Conservation (phyloP, 2,888 invertebrate species). For the Choreutis nemorana region DNA sequence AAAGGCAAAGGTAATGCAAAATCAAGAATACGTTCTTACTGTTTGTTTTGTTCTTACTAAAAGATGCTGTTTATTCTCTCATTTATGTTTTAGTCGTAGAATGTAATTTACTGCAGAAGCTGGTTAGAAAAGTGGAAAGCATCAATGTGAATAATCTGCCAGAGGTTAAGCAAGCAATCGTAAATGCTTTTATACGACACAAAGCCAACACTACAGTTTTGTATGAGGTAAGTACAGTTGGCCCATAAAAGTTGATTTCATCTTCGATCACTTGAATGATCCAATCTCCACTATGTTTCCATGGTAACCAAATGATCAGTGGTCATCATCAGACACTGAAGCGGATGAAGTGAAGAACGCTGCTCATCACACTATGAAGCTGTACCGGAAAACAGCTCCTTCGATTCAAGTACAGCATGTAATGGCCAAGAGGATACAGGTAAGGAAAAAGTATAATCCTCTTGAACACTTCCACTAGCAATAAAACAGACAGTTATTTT, state of each 20-base stretch:
- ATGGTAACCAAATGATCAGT: constrained; percentile 13
- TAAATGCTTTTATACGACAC: constrained; percentile 23
- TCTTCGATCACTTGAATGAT: no score
- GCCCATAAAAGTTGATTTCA: no score
- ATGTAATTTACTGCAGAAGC: constrained; percentile 21
- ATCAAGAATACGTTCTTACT: no score
- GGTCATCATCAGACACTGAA: constrained; percentile 14
- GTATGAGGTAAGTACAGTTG: constrained; percentile 20
- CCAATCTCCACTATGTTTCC: no score
- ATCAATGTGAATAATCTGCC: constrained; percentile 17
- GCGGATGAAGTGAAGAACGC: constrained; percentile 18
- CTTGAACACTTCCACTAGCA: no score
- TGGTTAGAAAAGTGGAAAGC: constrained; percentile 21
- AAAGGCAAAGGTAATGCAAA: constrained; percentile 25
- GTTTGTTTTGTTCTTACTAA: neutral
- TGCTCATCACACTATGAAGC: constrained; percentile 21
- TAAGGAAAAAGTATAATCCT: no score
- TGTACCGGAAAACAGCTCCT: constrained; percentile 19
- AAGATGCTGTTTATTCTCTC: neutral
- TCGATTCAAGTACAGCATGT: constrained; percentile 12
- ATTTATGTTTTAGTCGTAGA: constrained; percentile 22
- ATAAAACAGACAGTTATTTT: no score
- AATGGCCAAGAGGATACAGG: constrained; percentile 22
- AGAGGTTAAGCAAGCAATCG: constrained; percentile 21
- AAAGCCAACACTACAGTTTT: constrained; percentile 13